Percentiles rank a stretch among this genome's conserved stretches.
Conservation (phyloP, 2,113 vertebrate species). For the Scalopus aquaticus region DNA sequence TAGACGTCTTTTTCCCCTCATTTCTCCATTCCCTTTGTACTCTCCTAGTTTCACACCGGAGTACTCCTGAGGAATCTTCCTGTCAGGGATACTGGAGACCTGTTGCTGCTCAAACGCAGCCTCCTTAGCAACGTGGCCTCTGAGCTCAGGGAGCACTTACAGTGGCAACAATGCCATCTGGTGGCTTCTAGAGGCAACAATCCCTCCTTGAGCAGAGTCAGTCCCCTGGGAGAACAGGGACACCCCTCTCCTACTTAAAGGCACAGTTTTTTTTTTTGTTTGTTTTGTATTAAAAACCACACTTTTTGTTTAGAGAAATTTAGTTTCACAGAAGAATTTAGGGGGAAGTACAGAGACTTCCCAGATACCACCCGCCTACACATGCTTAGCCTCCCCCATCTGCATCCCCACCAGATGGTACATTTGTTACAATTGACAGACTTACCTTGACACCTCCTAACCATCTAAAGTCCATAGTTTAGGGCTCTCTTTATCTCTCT, state of each 20-base stretch:
- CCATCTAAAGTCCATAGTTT: neutral
- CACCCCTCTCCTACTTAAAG: neutral
- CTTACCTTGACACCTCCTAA: rapidly evolving
- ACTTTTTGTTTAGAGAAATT: neutral
- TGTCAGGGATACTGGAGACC: neutral
- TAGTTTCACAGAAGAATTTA: neutral
- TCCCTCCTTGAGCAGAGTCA: neutral
- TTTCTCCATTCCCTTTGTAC: neutral
- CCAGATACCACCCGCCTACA: neutral
- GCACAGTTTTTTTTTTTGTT: neutral
- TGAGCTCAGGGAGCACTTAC: rapidly evolving
- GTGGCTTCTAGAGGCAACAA: neutral
- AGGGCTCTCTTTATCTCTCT: neutral
- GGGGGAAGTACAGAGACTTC: neutral
- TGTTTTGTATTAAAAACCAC: neutral
- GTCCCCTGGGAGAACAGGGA: neutral
- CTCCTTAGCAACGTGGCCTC: too few relatives aligned
- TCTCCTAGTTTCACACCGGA: neutral
- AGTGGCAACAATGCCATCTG: neutral
- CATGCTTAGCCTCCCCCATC: neutral
- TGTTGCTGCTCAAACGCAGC: neutral
- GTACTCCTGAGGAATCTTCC: neutral
- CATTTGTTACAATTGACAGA: neutral
- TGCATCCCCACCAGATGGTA: neutral
- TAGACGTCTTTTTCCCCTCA: neutral